phyloP scores from a whole-genome alignment of 1,140 invertebrate species.

The Drosophila pachea region DNA sequence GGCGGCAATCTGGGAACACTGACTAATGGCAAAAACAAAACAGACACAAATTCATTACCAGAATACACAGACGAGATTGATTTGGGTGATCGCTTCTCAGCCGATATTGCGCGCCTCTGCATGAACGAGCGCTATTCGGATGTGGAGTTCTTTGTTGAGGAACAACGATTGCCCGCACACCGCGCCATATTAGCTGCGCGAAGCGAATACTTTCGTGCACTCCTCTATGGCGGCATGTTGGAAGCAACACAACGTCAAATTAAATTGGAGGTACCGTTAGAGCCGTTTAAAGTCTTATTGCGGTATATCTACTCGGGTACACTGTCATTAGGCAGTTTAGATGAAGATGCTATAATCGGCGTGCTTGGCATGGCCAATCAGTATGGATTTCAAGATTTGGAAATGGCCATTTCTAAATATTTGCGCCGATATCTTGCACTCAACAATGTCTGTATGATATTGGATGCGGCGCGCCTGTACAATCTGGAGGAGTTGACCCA shows the following conservation, averaged over 20 bases:
- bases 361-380: slow-evolving; percentile 94
- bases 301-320: slow-evolving; percentile 96
- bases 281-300: slow-evolving; percentile 93
- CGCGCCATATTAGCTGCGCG: slow-evolving; percentile 91
- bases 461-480: slow-evolving; percentile 90
- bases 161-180: slow-evolving; percentile 90
- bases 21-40: slow-evolving; percentile 23
- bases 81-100: slow-evolving; percentile 70
- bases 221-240: slow-evolving; percentile 94
- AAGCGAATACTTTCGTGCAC: slow-evolving; percentile 95
- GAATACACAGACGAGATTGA: slow-evolving; percentile 61
- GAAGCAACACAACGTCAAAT: slow-evolving; percentile 93
- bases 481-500: slow-evolving; percentile 82
- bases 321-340: slow-evolving; percentile 89
- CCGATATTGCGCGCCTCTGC: slow-evolving; percentile 86
- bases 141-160: slow-evolving; percentile 92
- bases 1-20: slow-evolving; percentile 33
- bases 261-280: slow-evolving; percentile 89
- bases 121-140: slow-evolving; percentile 94
- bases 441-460: slow-evolving; percentile 94
- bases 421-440: slow-evolving; percentile 91
- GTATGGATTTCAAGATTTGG: slow-evolving; percentile 96
- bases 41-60: slow-evolving; percentile 9
- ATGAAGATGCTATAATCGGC: slow-evolving; percentile 92
- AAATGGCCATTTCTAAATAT: slow-evolving; percentile 95